Percentiles rank a stretch among this genome's conserved stretches.
Evolutionary conservation across 2,113 vertebrate species (phyloP).

Genomic region (Rhea pennata): DNA sequence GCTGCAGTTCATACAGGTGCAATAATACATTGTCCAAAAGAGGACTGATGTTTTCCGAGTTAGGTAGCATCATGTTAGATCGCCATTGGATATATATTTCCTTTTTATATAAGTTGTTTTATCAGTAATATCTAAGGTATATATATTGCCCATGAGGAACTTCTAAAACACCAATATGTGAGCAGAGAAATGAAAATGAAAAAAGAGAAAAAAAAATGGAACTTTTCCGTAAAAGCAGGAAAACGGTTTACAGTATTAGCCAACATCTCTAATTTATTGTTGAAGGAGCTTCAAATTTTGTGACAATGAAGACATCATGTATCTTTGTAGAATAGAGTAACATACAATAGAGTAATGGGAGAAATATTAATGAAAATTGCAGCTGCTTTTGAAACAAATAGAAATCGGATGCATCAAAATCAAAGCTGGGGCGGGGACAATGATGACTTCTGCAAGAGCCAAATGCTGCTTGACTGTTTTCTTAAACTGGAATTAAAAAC

Average conservation of each 20-base stretch:
- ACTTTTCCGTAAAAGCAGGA: not conserved
- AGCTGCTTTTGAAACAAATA: not conserved
- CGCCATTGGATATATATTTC: rapidly evolving
- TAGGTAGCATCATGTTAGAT: not conserved
- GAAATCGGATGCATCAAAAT: not conserved
- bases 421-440: not conserved
- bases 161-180: not conserved
- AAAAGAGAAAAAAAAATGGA: not conserved
- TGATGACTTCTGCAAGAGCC: not conserved
- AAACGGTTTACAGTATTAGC: not conserved
- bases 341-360: not conserved
- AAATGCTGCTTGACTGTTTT: not conserved
- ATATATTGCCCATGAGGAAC: not conserved
- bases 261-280: not conserved
- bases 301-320: not conserved
- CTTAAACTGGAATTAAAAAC: not conserved
- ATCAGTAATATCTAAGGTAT: not conserved
- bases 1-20: not conserved
- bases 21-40: not conserved
- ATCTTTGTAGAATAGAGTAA: not conserved
- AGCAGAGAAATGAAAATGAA: not conserved
- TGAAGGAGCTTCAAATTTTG: not conserved
- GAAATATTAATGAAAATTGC: not conserved
- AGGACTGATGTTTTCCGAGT: not conserved
- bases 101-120: not conserved